Percentiles rank a stretch among this genome's conserved stretches.
Evolutionary conservation across 2,113 vertebrate species (phyloP).

Genomic region (Saguinus midas): DNA sequence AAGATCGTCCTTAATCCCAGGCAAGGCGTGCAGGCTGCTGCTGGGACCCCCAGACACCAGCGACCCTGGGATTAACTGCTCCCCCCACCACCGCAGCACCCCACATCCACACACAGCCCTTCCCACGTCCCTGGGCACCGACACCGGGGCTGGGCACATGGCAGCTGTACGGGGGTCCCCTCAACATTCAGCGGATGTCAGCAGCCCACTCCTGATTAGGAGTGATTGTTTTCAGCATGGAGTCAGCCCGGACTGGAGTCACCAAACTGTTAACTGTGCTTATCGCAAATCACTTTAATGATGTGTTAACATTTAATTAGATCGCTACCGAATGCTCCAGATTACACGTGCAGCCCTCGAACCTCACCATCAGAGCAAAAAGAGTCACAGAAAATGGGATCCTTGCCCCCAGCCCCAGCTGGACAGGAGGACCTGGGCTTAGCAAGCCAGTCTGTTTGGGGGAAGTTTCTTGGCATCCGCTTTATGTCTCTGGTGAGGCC

Average conservation of each 20-base stretch:
- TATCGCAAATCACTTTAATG: constrained; percentile 81
- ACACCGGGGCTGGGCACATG: fast-evolving
- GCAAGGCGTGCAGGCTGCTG: constrained; percentile 63
- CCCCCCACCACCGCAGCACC: fast-evolving
- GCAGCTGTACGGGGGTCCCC: not conserved
- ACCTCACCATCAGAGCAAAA: not conserved
- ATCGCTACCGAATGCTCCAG: constrained; percentile 48
- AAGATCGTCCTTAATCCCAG: constrained; percentile 86
- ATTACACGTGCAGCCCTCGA: constrained; percentile 4
- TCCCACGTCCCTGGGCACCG: fast-evolving
- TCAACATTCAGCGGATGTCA: not conserved
- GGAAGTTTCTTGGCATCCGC: fast-evolving
- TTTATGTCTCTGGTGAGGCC: fast-evolving
- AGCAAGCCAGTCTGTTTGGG: fast-evolving
- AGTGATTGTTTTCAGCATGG: constrained; percentile 52
- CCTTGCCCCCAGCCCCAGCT: not conserved
- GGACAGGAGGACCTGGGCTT: not conserved
- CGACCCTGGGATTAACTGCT: not conserved
- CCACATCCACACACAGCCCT: fast-evolving
- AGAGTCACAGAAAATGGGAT: not conserved
- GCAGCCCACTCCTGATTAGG: constrained; percentile 28
- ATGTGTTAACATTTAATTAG: constrained; percentile 79
- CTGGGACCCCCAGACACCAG: constrained; percentile 18
- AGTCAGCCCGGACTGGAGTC: not conserved
- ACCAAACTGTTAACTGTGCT: constrained; percentile 66